Evolutionary conservation across 1,140 invertebrate species (phyloP), one percentile per base, ranked within the genome.

Genomic region (Aphis gossypii): DNA sequence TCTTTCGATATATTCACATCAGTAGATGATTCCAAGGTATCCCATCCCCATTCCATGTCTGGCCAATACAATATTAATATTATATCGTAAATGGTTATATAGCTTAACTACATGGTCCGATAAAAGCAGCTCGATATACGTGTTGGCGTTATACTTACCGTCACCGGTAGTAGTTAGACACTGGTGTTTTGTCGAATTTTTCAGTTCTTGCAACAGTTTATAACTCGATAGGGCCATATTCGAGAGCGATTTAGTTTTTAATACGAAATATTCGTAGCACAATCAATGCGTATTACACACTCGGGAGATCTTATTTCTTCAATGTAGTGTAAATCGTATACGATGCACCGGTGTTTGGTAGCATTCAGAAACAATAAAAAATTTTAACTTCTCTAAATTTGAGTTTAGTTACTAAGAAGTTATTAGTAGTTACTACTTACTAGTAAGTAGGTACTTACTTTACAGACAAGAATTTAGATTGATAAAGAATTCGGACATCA

Each of bases 21-120:
- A 30, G 91, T 41, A 21, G 76, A 84, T 11, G 91, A 82, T 83
- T 92, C 76, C 46, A 54, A 25, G 8, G 44, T 35, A 20, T 92
- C 91, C 91, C 91, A 92, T 51, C 38, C 9, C 91, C 91, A 92
- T 92, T 92, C 91, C 68, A 84, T 8, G n/a, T 92, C 91, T 92
- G 21, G 25, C 30, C 44, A 60, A n/a, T 21, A 35, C 41, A 92
- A 60, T 38, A 25, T 25, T 56, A 35, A 23, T 35, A 23, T 48
- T n/a, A 87, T 20, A 56, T 41, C 8, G 18, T 38, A 56, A 90
- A 25, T 60, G 35, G 35, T 56, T 51, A 41, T 21, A 87, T 48
- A 4, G n/a, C 60, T 76, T 35, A 5, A 18, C 11, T n/a, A 60
- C n/a, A 68, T 68, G 14, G 30, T 68, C 60, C 5, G 11, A 30